Base-by-base conservation (phyloP, 2,113 vertebrate genomes). In the Glareola pratincola region DNA sequence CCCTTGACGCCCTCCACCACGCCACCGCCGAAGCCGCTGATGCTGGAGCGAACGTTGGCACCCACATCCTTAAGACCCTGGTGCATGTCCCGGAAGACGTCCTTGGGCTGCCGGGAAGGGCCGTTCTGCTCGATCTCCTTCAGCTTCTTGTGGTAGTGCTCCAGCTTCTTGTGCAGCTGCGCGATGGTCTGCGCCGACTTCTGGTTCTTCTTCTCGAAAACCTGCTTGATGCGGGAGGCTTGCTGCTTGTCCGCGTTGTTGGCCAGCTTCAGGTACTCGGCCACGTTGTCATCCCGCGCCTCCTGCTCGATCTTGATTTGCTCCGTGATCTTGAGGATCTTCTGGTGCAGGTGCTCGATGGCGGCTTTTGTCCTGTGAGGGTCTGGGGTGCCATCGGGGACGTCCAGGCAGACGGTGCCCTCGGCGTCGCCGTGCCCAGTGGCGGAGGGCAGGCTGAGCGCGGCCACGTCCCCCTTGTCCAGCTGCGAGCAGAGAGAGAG, bases 191-290 rank as follows among this genome's bases (percentile, higher is more conserved):
- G 99, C 0, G 99, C 99, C 0, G 99, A 99, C 87, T 99, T 99
- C 98, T 99, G 99, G 96, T 99, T 99, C 98, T 99, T 99, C 98
- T 99, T 99, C 98, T 99, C 99, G 2, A 99, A 99, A 75, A 99
- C 99, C 97, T 99, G 99, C 97, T 99, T 99, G 98, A 99, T 99
- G 90, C 99, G 98, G 0, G 99, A 98, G 5, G 98, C 99, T 97
- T 99, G 99, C 97, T 99, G 99, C 96, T 98, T 99, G 98, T 99
- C 99, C 0, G 99, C 99, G 30, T 99, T 99, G 98, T 99, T 99
- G 93, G 99, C 99, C 94, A 99, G 97, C 97, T 99, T 99, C 96
- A 99, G 98, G 97, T 99, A 99, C 97, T 99, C 99, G 0, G 99
- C 99, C 91, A 99, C 99, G 12, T 99, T 99, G 98, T 99, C 99